Evolutionary conservation across 2,797 vertebrate genomes (phyloP).

Genomic region (Gila robusta): DNA sequence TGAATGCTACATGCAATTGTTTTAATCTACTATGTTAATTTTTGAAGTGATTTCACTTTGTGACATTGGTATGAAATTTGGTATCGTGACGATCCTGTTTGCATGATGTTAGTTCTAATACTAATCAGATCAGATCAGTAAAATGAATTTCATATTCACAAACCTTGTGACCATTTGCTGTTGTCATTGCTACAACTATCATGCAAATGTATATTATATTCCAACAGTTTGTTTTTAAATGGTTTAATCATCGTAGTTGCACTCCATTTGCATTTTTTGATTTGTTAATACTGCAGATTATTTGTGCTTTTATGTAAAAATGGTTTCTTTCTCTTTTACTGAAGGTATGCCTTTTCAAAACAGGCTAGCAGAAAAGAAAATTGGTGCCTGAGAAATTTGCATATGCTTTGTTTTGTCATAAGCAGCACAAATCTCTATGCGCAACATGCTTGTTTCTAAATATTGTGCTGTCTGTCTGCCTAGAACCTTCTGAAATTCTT

Average conservation of each 20-base stretch:
- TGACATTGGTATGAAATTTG: not conserved
- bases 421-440: conserved; percentile 25
- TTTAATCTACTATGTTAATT: not conserved
- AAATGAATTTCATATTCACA: not conserved
- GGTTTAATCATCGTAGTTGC: not conserved
- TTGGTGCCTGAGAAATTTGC: conserved; percentile 52
- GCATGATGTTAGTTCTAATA: not conserved
- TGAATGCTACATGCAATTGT: not conserved
- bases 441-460: conserved; percentile 9
- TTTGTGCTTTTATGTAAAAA: conserved; percentile 41
- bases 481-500: not conserved
- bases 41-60: not conserved
- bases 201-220: not conserved
- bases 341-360: conserved; percentile 64
- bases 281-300: conserved; percentile 7
- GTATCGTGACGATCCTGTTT: not conserved
- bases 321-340: conserved; percentile 60
- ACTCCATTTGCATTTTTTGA: not conserved
- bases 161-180: not conserved
- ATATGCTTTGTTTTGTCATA: conserved; percentile 49
- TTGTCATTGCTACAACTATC: not conserved
- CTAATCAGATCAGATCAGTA: not conserved
- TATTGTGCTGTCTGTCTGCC: not conserved
- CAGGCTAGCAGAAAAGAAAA: conserved; percentile 54
- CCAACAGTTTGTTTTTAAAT: not conserved